These are phyloP conservation scores for Acanthurus leucopareius DNA, from an alignment of 2,797 vertebrate species.

Conservation along the genomic window DNA sequence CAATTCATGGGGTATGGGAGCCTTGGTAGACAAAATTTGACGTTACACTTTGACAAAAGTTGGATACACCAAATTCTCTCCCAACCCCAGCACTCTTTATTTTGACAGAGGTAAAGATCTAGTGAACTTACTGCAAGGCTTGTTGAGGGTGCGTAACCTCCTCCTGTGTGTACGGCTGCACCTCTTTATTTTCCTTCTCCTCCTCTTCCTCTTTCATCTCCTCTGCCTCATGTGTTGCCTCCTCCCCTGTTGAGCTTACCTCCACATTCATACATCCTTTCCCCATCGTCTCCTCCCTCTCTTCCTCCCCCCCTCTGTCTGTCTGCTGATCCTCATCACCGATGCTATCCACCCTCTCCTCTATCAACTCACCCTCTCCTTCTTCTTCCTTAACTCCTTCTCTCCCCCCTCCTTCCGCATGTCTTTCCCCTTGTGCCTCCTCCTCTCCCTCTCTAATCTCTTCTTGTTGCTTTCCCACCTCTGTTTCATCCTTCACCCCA, in stretches of 20 bases:
- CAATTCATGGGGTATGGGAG: background rate
- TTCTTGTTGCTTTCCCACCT: slow-evolving; percentile 52
- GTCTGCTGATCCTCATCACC: slow-evolving; percentile 48
- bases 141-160: slow-evolving; percentile 54
- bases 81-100: background rate
- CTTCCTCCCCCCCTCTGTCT: slow-evolving; percentile 53
- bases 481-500: slow-evolving; percentile 28
- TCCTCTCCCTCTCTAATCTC: slow-evolving; percentile 53
- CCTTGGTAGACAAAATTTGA: background rate
- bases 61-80: background rate
- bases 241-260: slow-evolving; percentile 51
- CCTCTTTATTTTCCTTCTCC: slow-evolving; percentile 58
- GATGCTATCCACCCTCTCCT: slow-evolving; percentile 35
- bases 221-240: slow-evolving; percentile 48
- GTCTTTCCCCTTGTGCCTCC: slow-evolving; percentile 43
- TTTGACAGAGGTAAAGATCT: background rate
- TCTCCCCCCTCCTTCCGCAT: slow-evolving; percentile 42
- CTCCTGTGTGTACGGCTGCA: slow-evolving; percentile 45
- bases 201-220: slow-evolving; percentile 62
- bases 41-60: background rate
- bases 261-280: slow-evolving; percentile 52
- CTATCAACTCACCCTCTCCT: slow-evolving; percentile 56
- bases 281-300: slow-evolving; percentile 37
- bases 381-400: slow-evolving; percentile 43
- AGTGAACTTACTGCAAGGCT: slow-evolving; percentile 68